These are phyloP conservation scores for Ceratosolen solmsi DNA, from an alignment of 1,140 invertebrate genomes.

Conservation along the genomic window DNA sequence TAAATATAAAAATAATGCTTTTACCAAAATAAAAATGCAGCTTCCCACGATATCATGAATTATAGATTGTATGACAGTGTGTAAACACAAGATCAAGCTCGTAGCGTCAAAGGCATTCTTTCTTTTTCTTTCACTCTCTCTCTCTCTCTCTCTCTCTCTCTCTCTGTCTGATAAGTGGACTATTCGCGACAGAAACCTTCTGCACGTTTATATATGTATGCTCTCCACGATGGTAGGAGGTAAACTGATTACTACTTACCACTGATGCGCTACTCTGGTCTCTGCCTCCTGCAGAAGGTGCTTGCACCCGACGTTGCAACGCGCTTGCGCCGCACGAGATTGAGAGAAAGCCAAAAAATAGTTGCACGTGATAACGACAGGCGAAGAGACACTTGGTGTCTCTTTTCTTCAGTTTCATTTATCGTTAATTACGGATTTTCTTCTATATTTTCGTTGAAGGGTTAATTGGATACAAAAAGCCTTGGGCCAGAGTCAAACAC, in stretches of 20 bases:
- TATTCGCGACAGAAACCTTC: neutral
- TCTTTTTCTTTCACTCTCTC: no score
- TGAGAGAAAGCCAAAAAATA: neutral
- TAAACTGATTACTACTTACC: constrained; percentile 29
- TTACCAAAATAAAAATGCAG: neutral
- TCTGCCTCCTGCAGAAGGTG: constrained; percentile 8
- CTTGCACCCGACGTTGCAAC: constrained; percentile 38
- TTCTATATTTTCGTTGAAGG: neutral
- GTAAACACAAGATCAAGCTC: neutral
- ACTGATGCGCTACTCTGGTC: neutral
- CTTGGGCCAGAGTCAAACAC: no score
- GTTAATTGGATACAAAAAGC: no score
- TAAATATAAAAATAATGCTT: neutral
- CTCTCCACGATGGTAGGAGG: constrained; percentile 1
- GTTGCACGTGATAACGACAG: constrained; percentile 15
- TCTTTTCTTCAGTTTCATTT: neutral
- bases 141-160: no score
- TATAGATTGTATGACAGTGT: neutral
- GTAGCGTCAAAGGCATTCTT: neutral
- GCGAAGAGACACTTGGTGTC: neutral
- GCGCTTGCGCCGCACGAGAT: constrained; percentile 33
- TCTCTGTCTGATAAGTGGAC: constrained; percentile 34
- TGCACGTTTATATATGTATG: neutral
- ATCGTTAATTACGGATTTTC: neutral
- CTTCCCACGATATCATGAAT: neutral